Conservation (phyloP, 2,888 invertebrate species). For the Ichneumoninae sp. region DNA sequence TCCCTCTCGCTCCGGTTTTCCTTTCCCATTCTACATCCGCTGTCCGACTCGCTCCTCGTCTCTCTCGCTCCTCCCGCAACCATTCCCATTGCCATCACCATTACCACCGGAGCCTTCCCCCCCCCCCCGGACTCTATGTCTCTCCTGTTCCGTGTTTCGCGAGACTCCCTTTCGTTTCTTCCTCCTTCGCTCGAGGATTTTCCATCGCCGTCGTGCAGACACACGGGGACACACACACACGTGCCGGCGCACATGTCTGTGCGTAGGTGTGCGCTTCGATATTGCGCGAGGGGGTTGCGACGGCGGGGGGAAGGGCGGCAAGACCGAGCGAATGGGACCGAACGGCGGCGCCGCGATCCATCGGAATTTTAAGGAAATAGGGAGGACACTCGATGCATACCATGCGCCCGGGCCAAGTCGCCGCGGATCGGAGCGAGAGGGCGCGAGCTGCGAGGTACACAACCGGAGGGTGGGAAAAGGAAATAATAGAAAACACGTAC, state of each 20-base stretch:
- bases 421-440: slow-evolving; percentile 26
- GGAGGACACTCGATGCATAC: slow-evolving; percentile 81
- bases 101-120: slow-evolving; percentile 77
- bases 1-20: slow-evolving; percentile 33
- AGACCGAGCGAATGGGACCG: slow-evolving; percentile 40
- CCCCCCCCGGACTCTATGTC: slow-evolving; percentile 53
- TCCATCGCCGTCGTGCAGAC: slow-evolving; percentile 45
- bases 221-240: slow-evolving; percentile 3
- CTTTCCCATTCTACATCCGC: slow-evolving; percentile 45
- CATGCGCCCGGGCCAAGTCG: slow-evolving; percentile 69
- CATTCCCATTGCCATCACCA: slow-evolving; percentile 79
- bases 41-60: slow-evolving; percentile 9
- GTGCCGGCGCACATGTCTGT: slow-evolving; percentile 26
- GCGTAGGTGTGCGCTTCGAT: slow-evolving; percentile 62
- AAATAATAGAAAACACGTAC: slow-evolving; percentile 41
- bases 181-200: slow-evolving; percentile 57
- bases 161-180: slow-evolving; percentile 18
- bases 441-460: slow-evolving; percentile 1
- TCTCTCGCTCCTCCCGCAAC: slow-evolving; percentile 70
- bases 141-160: slow-evolving; percentile 54
- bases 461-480: slow-evolving; percentile 2
- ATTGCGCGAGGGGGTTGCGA: slow-evolving; percentile 57
- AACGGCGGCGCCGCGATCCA: slow-evolving; percentile 74
- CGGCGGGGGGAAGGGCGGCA: slow-evolving; percentile 20
- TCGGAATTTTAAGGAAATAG: slow-evolving; percentile 81